phyloP scores from a whole-genome alignment of 2,888 invertebrate genomes.

The Lathronympha strigana region DNA sequence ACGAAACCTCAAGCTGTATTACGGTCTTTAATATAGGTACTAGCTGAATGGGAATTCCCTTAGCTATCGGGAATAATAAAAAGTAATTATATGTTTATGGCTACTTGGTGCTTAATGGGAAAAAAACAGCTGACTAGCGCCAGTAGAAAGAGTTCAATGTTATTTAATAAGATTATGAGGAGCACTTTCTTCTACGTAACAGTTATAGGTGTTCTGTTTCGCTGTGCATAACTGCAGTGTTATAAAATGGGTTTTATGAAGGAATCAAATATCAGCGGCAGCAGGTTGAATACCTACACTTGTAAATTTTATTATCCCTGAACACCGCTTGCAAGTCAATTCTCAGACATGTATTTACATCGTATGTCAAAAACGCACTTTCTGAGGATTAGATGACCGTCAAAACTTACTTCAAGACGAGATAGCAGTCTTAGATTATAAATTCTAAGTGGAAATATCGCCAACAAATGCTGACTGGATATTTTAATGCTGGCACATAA shows the following conservation, averaged over 20 bases:
- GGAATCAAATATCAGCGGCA: not conserved
- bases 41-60: slow-evolving; percentile 6
- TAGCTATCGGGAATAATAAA: slow-evolving; percentile 17
- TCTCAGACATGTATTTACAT: too few species aligned
- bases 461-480: not conserved
- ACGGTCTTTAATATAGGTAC: not conserved
- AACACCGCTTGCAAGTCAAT: too few species aligned
- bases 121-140: slow-evolving; percentile 17
- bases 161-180: slow-evolving; percentile 38
- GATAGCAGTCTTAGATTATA: too few species aligned
- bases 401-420: too few species aligned
- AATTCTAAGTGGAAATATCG: not conserved
- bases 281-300: not conserved
- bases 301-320: too few species aligned
- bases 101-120: not conserved
- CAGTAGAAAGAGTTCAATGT: slow-evolving; percentile 36
- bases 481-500: slow-evolving; percentile 25
- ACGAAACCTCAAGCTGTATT: slow-evolving; percentile 26
- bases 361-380: too few species aligned
- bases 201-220: slow-evolving; percentile 35
- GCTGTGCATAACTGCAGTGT: slow-evolving; percentile 23
- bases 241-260: not conserved
- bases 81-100: slow-evolving; percentile 19
- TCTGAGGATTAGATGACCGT: too few species aligned
- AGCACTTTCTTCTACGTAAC: slow-evolving; percentile 38